Conservation (phyloP, 2,797 vertebrate species). For the Chrysocyon brachyurus region DNA sequence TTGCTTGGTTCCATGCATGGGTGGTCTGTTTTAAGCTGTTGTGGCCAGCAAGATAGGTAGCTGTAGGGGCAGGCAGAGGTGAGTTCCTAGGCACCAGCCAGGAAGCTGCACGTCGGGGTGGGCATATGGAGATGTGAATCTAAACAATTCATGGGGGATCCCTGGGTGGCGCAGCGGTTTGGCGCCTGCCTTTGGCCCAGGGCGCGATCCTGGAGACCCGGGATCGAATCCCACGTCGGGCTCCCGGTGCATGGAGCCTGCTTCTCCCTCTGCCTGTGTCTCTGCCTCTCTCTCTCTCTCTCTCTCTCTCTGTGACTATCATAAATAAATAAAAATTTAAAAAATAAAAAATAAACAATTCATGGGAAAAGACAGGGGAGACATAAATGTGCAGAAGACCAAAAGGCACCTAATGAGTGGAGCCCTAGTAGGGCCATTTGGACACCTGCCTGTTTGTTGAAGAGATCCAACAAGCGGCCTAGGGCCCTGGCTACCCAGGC, state of each 20-base stretch:
- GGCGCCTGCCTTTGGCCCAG: too few relatives aligned
- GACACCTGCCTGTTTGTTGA: not conserved
- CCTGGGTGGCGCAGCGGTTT: too few relatives aligned
- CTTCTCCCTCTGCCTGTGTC: too few relatives aligned
- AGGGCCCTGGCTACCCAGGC: rapidly evolving
- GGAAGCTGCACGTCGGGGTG: not conserved
- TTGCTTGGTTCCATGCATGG: not conserved
- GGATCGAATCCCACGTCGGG: too few relatives aligned
- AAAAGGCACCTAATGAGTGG: not conserved
- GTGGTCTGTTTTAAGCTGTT: not conserved
- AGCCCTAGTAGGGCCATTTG: not conserved
- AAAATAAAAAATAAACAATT: too few relatives aligned
- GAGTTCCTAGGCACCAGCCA: not conserved
- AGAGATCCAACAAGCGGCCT: not conserved
- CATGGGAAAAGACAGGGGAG: not conserved
- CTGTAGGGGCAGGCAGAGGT: not conserved
- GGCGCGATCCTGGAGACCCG: too few relatives aligned
- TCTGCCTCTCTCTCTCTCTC: too few relatives aligned
- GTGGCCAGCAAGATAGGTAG: rapidly evolving
- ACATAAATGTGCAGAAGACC: not conserved
- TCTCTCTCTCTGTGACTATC: too few relatives aligned
- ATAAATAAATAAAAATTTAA: too few relatives aligned
- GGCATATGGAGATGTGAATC: not conserved
- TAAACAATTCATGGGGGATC: too few relatives aligned
- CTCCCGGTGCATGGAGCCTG: too few relatives aligned